Base-by-base conservation (phyloP, 2,797 vertebrate species). In the Carapus acus region DNA sequence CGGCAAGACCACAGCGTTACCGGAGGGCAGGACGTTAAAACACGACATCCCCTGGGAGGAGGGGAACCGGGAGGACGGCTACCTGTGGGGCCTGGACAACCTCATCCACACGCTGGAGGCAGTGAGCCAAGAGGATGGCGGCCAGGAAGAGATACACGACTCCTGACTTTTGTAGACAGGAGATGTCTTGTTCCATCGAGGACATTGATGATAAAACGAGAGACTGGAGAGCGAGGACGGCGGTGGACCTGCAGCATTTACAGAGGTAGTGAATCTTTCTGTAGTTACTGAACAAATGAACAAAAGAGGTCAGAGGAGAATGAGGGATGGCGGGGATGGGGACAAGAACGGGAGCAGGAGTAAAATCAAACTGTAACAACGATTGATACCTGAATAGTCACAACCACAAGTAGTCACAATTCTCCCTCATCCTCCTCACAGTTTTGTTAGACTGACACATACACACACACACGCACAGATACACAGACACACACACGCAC, bases 11-110 rank as follows among this genome's bases (percentile, higher is more conserved):
- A 97, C 90, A 0, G 85, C 84, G 27, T 83, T 99, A 22, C 90
- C 91, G 0, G 91, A 93, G 8, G 94, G 90, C 73, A 89, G 93
- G 75, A 91, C 65, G 9, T 80, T 99, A 76, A 87, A 89, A 70
- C 96, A 99, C 65, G 77, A 88, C 59, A 77, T 91, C 50, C 88
- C 90, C 46, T 99, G 96, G 96, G 84, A 94, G 73, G 94, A 97
- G 77, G 96, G 96, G 62, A 99, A 98, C 83, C 88, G 92, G 8
- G 95, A 99, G 70, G 96, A 99, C 5, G 96, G 96, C 31, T 99
- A 97, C 76, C 87, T 98, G 75, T 85, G 89, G 90, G 96, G 96
- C 24, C 82, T 99, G 84, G 91, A 93, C 77, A 97, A 98, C 88
- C 90, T 99, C 75, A 88, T 93, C 43, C 65, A 78, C 52, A 87